These are phyloP conservation scores for Morpho achilles DNA, from an alignment of 2,888 invertebrate genomes.

Conservation along the genomic window DNA sequence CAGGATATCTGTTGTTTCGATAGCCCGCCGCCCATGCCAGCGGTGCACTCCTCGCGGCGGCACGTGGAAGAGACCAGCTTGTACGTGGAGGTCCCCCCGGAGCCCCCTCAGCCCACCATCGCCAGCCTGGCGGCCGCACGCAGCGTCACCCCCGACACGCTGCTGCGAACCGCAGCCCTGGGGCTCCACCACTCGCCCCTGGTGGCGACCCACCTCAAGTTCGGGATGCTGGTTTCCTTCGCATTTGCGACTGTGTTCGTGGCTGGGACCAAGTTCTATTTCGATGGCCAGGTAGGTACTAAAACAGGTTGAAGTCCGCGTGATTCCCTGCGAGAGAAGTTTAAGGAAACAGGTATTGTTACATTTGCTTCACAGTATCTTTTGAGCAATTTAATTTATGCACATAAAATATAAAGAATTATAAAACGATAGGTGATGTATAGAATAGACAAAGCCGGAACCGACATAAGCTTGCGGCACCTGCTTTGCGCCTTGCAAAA, in stretches of 20 bases:
- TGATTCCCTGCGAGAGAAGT: too few species aligned
- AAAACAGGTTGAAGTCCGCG: too few species aligned
- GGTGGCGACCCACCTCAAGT: conserved; percentile 81
- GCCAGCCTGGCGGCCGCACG: conserved; percentile 68
- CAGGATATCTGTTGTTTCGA: neutral
- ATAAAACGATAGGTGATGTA: too few species aligned
- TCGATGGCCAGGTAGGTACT: conserved; percentile 79
- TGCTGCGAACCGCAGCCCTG: conserved; percentile 66
- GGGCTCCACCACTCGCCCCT: conserved; percentile 68
- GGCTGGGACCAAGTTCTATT: conserved; percentile 85
- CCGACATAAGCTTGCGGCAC: too few species aligned
- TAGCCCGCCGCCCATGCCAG: conserved; percentile 52
- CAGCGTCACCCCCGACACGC: conserved; percentile 67
- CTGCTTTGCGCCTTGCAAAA: too few species aligned
- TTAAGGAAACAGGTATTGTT: too few species aligned
- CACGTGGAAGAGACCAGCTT: conserved; percentile 60
- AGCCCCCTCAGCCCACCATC: conserved; percentile 64
- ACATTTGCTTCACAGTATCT: too few species aligned
- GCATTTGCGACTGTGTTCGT: conserved; percentile 84
- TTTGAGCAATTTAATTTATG: too few species aligned
- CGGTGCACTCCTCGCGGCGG: conserved; percentile 53
- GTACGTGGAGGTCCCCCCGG: conserved; percentile 66
- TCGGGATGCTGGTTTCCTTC: conserved; percentile 85
- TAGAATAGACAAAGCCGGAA: too few species aligned
- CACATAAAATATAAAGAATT: too few species aligned